Evolutionary conservation across 2,113 vertebrate species (phyloP), one percentile per base, ranked within the genome.

Genomic region (Pao palembangensis): DNA sequence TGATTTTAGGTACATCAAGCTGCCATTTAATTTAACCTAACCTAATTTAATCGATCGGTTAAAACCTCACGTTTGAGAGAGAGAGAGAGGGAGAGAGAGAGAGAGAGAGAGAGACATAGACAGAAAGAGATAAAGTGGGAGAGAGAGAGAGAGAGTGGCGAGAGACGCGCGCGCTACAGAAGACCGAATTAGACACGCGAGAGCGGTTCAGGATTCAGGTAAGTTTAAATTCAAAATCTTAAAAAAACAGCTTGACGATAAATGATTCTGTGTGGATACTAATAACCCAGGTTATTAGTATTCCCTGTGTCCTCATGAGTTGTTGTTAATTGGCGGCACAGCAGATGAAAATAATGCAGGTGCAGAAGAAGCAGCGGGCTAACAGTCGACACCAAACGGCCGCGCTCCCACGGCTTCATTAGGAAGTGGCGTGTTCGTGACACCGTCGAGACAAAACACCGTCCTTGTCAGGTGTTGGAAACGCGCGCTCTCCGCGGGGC

Each of bases 181-280:
- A 83, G 91, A 84, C 87, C 76, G 84, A 83, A 20, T 71, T 69
- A 84, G 78, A 70, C 78, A 83, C 65, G 72, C 79, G 31, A 88
- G 79, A 90, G 85, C 88, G 82, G 79, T 90, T 80, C 0, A 61
- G 62, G 84, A 88, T 80, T 57, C 90, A 93, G 94, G 94, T 93
- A 85, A 89, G 84, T 91, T 89, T 79, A n/a, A 55, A 46, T 58
- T 43, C 68, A 23, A 15, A n/a, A 8, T 41, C 12, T 23, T 18
- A 6, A 6, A 50, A 6, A 50, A 0, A 41, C 25, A 8, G 41
- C 1, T 38, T 3, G 7, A 16, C 0, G 14, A n/a, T 3, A 10
- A 38, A 12, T 38, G 34, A 10, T 12, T 12, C 8, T 12, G 34
- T 12, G 34, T 4, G 34, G 10, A 12, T 12, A 11, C 34, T 2